Base-by-base conservation (phyloP, 1,140 invertebrate species). In the Eupristina koningsbergeri region DNA sequence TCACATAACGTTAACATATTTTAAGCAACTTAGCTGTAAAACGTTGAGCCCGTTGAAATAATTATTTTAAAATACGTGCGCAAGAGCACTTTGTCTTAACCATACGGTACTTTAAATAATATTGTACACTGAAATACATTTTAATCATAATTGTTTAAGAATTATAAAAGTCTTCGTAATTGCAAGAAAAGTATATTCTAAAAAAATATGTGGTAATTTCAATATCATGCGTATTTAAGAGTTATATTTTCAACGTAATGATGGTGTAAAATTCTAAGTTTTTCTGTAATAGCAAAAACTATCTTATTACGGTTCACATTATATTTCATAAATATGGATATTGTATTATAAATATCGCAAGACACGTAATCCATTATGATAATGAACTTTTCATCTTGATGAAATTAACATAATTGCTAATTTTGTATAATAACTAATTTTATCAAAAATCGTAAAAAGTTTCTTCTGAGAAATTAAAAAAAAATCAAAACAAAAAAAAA, bases 321-420 rank as follows among this genome's bases (percentile, higher is more conserved):
- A 13, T 63, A 77, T 77, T 79, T 31, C 15, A 79, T 79, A 47
- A 79, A 79, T 67, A 79, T 79, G 77, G 9, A 78, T 64, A 41
- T 61, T 39, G 31, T 58, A 58, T 61, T n/a, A 77, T 77, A 41
- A 5, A 22, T 61, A 39, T 2, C 13, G 36, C 9, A 11, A 45
- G 31, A 58, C 15, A 17, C 58, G 36, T 63, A 58, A 34, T 78
- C 13, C 8, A 63, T 63, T 64, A 78, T 41, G 29, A 78, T 78
- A 63, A 78, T 26, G 36, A 79, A 26, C 41, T 79, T n/a, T 67
- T 61, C 17, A 67, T 67, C 29, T 79, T 67, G 17, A 79, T 36
- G 67, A 79, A 47, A 79, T 39, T 67, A 34, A 34, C 34, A 47
- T 67, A 79, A 79, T 79, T 64, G 63, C 58, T 67, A 31, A 77